Evolutionary conservation across 2,113 vertebrate genomes (phyloP), one percentile per base, ranked within the genome.

Genomic region (Neodontobutis hainanensis): DNA sequence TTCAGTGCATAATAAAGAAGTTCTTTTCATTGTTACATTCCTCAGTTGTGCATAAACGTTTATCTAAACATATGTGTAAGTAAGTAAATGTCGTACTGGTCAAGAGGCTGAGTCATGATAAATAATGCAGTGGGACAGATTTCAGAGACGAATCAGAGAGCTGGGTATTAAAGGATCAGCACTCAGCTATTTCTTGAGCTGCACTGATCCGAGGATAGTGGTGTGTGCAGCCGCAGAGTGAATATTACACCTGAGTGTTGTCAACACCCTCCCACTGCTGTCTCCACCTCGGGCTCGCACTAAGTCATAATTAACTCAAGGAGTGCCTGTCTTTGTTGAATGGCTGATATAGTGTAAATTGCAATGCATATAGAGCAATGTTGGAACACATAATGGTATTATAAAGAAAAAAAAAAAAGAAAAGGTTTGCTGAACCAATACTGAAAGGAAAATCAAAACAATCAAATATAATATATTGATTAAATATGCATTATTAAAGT

Each of bases 151-250:
- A 65, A 73, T 73, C 74, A 64, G 56, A 42, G 35, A 80, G 16
- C 47, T 27, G 1, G 65, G 34, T 38, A 85, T 87, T 79, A 86
- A 12, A 60, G 59, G 75, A 65, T 86, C 73, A 82, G 11, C 36
- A 4, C 36, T 79, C 43, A 79, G 68, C 81, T 74, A 61, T 53
- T 51, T 51, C 73, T 67, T 78, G 84, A 87, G 78, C 82, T 46
- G 6, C n/a, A 61, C 56, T 85, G 69, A 88, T 88, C 82, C 82
- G 35, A 58, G 12, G 44, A 53, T 75, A 59, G 61, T 66, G 66
- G 67, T 78, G 76, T 70, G 69, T 60, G 43, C 10, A 49, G 16
- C 47, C 45, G 10, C 70, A 64, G 70, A 66, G 44, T 82, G 69
- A 65, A 83, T 70, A 70, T 81, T 84, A 77, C 53, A 65, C 58